A percentile compares a stretch with the other conserved stretches of the same genome.
These are phyloP conservation scores for Idaea aversata DNA, from an alignment of 2,888 invertebrate species.

Conservation along the genomic window DNA sequence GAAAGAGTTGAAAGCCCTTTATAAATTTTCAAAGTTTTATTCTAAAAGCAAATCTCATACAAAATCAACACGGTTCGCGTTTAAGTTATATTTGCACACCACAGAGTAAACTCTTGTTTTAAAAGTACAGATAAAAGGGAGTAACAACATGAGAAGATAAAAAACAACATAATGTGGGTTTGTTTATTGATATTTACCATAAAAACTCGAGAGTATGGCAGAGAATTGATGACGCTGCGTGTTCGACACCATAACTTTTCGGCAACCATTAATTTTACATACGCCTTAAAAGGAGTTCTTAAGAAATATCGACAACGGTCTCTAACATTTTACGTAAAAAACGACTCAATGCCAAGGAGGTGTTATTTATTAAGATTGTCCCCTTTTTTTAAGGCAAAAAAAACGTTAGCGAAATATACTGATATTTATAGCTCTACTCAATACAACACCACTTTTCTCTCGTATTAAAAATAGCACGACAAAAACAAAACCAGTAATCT, in stretches of 20 bases:
- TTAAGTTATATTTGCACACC: not conserved
- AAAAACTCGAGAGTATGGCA: constrained; percentile 4
- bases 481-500: not conserved
- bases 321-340: constrained; percentile 4
- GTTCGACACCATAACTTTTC: constrained; percentile 15
- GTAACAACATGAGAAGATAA: not conserved
- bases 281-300: constrained; percentile 2
- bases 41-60: not conserved
- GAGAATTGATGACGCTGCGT: constrained; percentile 24
- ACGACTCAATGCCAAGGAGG: not conserved
- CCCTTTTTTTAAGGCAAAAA: not conserved
- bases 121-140: not conserved
- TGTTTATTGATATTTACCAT: not conserved
- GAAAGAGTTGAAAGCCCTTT: not conserved
- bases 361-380: constrained; percentile 1
- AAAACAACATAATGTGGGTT: not conserved
- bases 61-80: not conserved
- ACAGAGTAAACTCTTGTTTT: not conserved
- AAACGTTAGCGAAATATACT: not conserved
- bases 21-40: not conserved
- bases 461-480: not conserved
- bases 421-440: not conserved
- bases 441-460: not conserved
- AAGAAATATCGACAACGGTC: constrained; percentile 15
- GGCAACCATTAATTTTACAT: constrained; percentile 21